Conservation (phyloP, 2,113 vertebrate species). For the Phoxinus phoxinus region DNA sequence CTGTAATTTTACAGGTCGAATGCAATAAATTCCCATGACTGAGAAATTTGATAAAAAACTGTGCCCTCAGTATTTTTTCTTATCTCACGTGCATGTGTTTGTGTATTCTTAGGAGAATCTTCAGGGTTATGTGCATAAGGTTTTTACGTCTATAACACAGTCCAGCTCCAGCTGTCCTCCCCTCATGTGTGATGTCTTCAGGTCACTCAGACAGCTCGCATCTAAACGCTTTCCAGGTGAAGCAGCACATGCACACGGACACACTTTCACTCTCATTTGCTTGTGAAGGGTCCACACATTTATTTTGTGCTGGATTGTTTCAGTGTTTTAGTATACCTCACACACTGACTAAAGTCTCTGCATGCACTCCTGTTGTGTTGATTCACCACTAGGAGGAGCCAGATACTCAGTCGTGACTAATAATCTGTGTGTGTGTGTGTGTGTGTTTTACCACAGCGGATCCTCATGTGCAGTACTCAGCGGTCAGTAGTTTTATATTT, state of each 20-base stretch:
- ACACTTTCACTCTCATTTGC: neutral
- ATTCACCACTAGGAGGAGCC: slow-evolving; percentile 36
- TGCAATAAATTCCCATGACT: neutral
- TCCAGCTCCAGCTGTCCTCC: slow-evolving; percentile 97
- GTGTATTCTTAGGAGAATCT: slow-evolving; percentile 87
- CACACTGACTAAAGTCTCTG: neutral
- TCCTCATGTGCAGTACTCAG: slow-evolving; percentile 96
- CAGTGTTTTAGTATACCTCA: neutral
- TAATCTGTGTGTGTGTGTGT: neutral
- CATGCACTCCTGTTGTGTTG: neutral
- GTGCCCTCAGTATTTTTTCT: no score
- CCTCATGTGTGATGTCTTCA: slow-evolving; percentile 96
- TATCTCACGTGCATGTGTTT: neutral
- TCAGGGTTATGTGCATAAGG: slow-evolving; percentile 92
- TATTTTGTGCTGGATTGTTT: neutral
- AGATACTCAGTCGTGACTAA: neutral
- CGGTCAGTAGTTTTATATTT: slow-evolving; percentile 99
- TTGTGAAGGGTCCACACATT: neutral
- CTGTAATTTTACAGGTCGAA: neutral
- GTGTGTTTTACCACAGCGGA: slow-evolving; percentile 81
- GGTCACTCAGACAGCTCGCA: slow-evolving; percentile 90
- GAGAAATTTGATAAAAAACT: neutral
- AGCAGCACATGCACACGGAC: slow-evolving; percentile 32
- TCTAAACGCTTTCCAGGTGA: slow-evolving; percentile 93
- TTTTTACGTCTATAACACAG: slow-evolving; percentile 92